A percentile compares a stretch with the other conserved stretches of the same genome.
phyloP scores from a whole-genome alignment of 2,797 vertebrate genomes.

The Sebastes kiyomatsui region DNA sequence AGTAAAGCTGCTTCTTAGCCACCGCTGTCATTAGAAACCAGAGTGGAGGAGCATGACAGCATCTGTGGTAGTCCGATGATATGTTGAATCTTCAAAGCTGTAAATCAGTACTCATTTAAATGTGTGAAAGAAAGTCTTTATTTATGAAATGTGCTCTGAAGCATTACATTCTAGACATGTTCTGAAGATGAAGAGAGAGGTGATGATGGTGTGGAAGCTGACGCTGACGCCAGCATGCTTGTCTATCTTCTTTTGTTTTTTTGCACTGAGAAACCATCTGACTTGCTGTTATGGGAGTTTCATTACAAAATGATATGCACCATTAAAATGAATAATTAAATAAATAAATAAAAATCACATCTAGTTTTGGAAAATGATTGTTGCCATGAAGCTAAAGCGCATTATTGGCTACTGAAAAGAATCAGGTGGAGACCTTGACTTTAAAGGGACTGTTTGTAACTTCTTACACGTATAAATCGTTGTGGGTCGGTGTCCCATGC shows the following conservation, averaged over 20 bases:
- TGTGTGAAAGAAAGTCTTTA: slow-evolving; percentile 55
- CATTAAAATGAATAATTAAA: neutral
- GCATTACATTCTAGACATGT: slow-evolving; percentile 65
- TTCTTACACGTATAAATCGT: too few relatives aligned
- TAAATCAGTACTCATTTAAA: slow-evolving; percentile 21
- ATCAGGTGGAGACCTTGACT: neutral
- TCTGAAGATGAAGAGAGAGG: slow-evolving; percentile 34
- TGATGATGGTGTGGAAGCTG: slow-evolving; percentile 10
- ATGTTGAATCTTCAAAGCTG: neutral
- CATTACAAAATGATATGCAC: slow-evolving; percentile 1
- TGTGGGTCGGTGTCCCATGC: too few relatives aligned
- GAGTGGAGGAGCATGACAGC: neutral
- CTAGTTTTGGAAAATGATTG: neutral
- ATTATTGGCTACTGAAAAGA: neutral
- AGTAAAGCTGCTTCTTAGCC: slow-evolving; percentile 10
- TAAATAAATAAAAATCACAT: neutral
- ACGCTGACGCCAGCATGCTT: neutral
- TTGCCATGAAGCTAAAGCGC: neutral
- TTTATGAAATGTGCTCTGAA: slow-evolving; percentile 59
- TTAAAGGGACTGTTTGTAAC: neutral
- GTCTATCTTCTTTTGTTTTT: neutral
- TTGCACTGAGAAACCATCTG: neutral
- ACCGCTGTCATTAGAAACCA: neutral
- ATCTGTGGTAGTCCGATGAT: neutral
- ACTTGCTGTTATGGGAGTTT: neutral